These are phyloP conservation scores for Hephaestus fuliginosus DNA, from an alignment of 2,797 vertebrate genomes.

Conservation along the genomic window DNA sequence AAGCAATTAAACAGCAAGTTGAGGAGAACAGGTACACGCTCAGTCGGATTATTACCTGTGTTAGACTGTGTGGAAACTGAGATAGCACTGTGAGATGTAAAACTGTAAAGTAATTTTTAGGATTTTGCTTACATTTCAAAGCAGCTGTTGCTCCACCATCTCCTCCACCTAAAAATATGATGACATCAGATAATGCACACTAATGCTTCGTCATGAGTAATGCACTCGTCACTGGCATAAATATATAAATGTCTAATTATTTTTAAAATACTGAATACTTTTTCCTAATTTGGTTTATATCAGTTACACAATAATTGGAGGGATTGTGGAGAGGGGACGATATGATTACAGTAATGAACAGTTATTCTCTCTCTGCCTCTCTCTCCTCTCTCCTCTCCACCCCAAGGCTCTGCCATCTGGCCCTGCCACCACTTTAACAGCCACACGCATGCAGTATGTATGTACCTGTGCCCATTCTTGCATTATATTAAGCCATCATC, in stretches of 20 bases:
- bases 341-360: slow-evolving; percentile 53
- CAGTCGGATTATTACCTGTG: too few relatives aligned
- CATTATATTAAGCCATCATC: slow-evolving; percentile 1
- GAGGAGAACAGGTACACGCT: too few relatives aligned
- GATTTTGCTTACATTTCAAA: too few relatives aligned
- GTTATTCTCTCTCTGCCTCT: neutral
- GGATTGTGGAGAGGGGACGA: slow-evolving; percentile 2
- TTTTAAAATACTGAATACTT: neutral
- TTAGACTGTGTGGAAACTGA: too few relatives aligned
- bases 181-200: neutral
- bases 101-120: too few relatives aligned
- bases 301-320: slow-evolving; percentile 4
- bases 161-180: too few relatives aligned
- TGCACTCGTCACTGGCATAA: too few relatives aligned
- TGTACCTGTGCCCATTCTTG: neutral
- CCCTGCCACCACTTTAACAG: slow-evolving; percentile 24
- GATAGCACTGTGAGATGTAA: too few relatives aligned
- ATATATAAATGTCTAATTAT: neutral
- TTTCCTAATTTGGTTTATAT: neutral
- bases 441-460: slow-evolving; percentile 15
- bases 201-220: too few relatives aligned
- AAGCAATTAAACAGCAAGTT: too few relatives aligned
- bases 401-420: slow-evolving; percentile 64
- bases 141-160: too few relatives aligned
- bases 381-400: slow-evolving; percentile 16